Evolutionary conservation across 30 jellyfish, hydroid and myxozoan genomes (phyloP).

Genomic region (Aurelia aurita complex sp. Pacific): DNA sequence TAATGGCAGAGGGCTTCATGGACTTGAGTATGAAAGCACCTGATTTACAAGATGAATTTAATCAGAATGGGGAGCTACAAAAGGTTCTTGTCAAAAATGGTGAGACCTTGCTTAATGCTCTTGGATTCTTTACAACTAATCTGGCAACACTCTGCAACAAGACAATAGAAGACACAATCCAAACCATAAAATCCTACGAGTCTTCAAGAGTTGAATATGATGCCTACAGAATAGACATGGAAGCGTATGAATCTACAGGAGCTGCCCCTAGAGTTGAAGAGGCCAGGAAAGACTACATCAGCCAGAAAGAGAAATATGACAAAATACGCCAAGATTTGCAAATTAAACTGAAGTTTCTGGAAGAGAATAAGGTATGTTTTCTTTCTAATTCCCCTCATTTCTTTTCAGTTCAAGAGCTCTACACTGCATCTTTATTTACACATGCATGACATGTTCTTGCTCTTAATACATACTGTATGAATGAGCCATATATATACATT

Average conservation of each 20-base stretch:
- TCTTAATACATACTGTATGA: too few relatives aligned
- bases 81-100: slow-evolving; percentile 94
- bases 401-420: too few relatives aligned
- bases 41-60: slow-evolving; percentile 96
- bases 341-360: slow-evolving; percentile 90
- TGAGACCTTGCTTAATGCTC: slow-evolving; percentile 90
- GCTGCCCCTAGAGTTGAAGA: slow-evolving; percentile 90
- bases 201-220: slow-evolving; percentile 89
- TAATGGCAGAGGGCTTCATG: slow-evolving; percentile 77
- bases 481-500: too few relatives aligned
- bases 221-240: slow-evolving; percentile 97
- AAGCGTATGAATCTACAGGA: slow-evolving; percentile 86
- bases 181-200: slow-evolving; percentile 91
- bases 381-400: not conserved
- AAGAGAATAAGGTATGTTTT: slow-evolving; percentile 91
- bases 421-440: too few relatives aligned
- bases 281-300: slow-evolving; percentile 76
- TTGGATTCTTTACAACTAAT: slow-evolving; percentile 87
- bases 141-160: slow-evolving; percentile 92
- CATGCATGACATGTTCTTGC: too few relatives aligned
- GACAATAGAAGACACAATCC: slow-evolving; percentile 96
- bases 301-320: slow-evolving; percentile 89
- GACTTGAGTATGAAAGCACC: slow-evolving; percentile 98
- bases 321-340: slow-evolving; percentile 85
- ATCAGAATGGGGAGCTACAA: slow-evolving; percentile 97